A percentile compares a stretch with the other conserved stretches of the same genome.
These are phyloP conservation scores for Channallabes apus DNA, from an alignment of 2,797 vertebrate genomes.

Conservation along the genomic window DNA sequence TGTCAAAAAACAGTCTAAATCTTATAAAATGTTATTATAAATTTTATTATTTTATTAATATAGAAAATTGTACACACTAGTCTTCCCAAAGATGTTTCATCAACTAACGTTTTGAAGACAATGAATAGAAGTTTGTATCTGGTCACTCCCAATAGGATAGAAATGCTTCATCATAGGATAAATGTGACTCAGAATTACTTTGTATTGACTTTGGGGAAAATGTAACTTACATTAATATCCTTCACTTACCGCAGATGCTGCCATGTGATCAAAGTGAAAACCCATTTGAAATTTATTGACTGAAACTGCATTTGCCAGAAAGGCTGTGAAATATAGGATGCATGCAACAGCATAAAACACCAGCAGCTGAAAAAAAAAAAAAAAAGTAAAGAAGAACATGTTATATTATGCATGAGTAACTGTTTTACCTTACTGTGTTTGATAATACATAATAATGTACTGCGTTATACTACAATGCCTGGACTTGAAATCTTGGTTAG, in stretches of 20 bases:
- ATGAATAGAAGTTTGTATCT: background rate
- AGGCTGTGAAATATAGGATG: slow-evolving; percentile 82
- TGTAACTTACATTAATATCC: background rate
- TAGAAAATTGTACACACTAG: too few relatives aligned
- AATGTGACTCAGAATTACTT: background rate
- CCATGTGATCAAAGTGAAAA: slow-evolving; percentile 68
- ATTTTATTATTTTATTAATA: too few relatives aligned
- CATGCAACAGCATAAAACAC: slow-evolving; percentile 72
- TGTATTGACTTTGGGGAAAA: background rate
- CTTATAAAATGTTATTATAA: too few relatives aligned
- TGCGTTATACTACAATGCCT: background rate
- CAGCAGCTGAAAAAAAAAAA: slow-evolving; percentile 65
- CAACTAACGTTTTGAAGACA: background rate
- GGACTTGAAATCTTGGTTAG: too few relatives aligned
- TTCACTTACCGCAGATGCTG: slow-evolving; percentile 81
- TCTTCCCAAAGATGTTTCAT: background rate
- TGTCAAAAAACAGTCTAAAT: too few relatives aligned
- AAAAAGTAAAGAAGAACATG: background rate
- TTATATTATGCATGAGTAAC: background rate
- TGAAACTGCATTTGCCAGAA: slow-evolving; percentile 72
- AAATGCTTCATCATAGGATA: background rate
- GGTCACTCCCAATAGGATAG: background rate
- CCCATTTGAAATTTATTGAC: slow-evolving; percentile 41
- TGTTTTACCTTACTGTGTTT: background rate
- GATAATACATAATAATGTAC: background rate